Evolutionary conservation across 2,888 invertebrate genomes (phyloP), one percentile per base, ranked within the genome.

Genomic region (Mimumesa dahlbomi): DNA sequence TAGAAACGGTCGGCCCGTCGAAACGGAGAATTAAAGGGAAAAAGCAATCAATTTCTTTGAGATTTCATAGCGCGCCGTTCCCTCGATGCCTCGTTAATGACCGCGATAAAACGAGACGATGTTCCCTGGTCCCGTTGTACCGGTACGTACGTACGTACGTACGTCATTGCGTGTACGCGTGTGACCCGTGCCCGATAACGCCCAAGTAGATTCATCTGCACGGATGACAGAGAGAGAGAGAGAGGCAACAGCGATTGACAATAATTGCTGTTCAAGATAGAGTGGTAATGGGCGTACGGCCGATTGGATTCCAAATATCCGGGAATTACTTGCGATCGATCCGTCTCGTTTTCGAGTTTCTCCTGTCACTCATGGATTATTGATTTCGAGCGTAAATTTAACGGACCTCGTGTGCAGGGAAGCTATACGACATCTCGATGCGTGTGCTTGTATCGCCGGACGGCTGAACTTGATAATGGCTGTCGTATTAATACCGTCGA

Each of bases 11-110:
- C n/a, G n/a, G n/a, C n/a, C n/a, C n/a, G n/a, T n/a, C n/a, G n/a
- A n/a, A n/a, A n/a, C n/a, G n/a, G n/a, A n/a, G n/a, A n/a, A n/a
- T n/a, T n/a, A n/a, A n/a, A n/a, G n/a, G n/a, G n/a, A n/a, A n/a
- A n/a, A n/a, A n/a, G n/a, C n/a, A n/a, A n/a, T n/a, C n/a, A n/a
- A n/a, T n/a, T n/a, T n/a, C n/a, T n/a, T n/a, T n/a, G n/a, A n/a
- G n/a, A n/a, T n/a, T n/a, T n/a, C n/a, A n/a, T n/a, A n/a, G n/a
- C n/a, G n/a, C n/a, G n/a, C n/a, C n/a, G n/a, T n/a, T n/a, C n/a
- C n/a, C n/a, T 81, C 79, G 79, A 82, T 79, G 82, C 78, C 75
- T 62, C 70, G 77, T 82, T 84, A 83, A 83, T 83, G 83, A 73
- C 73, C n/a, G 62, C 74, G 83, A 83, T 84, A 83, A 83, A 83